These are phyloP conservation scores for Leistus spinibarbis DNA, from an alignment of 2,888 invertebrate genomes.

Conservation along the genomic window DNA sequence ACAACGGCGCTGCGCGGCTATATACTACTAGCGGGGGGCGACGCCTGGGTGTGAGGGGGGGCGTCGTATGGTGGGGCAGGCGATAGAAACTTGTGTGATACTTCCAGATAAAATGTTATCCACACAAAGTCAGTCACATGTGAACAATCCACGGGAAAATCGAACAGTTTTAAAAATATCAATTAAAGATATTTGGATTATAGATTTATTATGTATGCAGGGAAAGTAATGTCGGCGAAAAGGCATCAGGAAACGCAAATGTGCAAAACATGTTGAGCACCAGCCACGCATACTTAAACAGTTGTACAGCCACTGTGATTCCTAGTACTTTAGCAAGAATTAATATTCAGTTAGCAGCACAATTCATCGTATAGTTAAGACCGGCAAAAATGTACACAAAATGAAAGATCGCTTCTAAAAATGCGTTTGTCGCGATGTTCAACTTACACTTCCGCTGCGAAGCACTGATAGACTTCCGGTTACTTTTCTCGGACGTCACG, in stretches of 20 bases:
- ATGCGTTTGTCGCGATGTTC: neutral
- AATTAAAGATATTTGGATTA: neutral
- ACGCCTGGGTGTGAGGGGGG: neutral
- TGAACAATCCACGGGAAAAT: neutral
- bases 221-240: too few relatives aligned
- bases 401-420: too few relatives aligned
- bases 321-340: too few relatives aligned
- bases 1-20: constrained; percentile 13
- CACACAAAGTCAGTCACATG: neutral
- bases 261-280: too few relatives aligned
- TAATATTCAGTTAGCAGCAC: too few relatives aligned
- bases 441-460: neutral
- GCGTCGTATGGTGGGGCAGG: too few relatives aligned
- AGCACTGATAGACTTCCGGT: too few relatives aligned
- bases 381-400: too few relatives aligned
- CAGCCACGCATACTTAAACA: too few relatives aligned
- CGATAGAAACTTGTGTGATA: neutral
- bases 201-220: neutral
- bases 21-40: neutral
- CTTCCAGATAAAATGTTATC: constrained; percentile 14
- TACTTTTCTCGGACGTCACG: neutral
- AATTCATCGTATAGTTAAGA: too few relatives aligned
- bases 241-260: too few relatives aligned
- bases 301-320: too few relatives aligned
- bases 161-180: neutral